phyloP scores from a whole-genome alignment of 2,113 vertebrate genomes.

The Scatophagus argus region DNA sequence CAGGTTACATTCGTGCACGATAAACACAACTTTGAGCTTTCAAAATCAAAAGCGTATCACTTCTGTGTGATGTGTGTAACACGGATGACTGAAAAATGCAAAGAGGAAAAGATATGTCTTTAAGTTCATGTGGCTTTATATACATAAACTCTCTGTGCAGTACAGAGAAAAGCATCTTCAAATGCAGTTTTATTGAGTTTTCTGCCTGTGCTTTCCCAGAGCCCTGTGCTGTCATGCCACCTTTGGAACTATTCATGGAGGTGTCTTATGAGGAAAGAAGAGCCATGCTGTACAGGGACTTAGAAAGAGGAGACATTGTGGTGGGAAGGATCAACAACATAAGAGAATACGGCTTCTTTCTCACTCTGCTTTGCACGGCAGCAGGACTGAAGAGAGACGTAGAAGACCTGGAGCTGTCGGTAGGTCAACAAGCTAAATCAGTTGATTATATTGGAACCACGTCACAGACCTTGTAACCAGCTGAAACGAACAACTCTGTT shows the following conservation, averaged over 20 bases:
- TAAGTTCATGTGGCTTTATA: neutral
- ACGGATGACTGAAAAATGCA: too few relatives aligned
- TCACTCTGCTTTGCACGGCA: conserved; percentile 92
- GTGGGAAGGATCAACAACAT: conserved; percentile 94
- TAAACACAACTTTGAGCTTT: too few relatives aligned
- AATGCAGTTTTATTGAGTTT: neutral
- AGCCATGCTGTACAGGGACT: conserved; percentile 91
- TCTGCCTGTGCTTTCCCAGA: conserved; percentile 78
- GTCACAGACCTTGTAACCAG: neutral
- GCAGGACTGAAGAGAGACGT: conserved; percentile 90
- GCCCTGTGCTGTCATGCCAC: conserved; percentile 93
- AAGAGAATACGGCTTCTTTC: conserved; percentile 97
- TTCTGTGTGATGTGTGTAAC: too few relatives aligned
- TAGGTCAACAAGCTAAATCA: conserved; percentile 63
- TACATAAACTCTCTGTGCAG: too few relatives aligned
- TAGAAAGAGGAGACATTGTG: conserved; percentile 93
- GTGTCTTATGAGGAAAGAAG: conserved; percentile 89
- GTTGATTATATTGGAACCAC: neutral
- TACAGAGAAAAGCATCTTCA: neutral
- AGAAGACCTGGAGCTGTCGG: conserved; percentile 93
- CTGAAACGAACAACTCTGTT: neutral
- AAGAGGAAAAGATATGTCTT: neutral
- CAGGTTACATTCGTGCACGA: too few relatives aligned
- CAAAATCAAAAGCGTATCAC: too few relatives aligned
- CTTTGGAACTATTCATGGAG: conserved; percentile 94